These are phyloP conservation scores for Archilochus colubris DNA, from an alignment of 2,113 vertebrate genomes.

Conservation along the genomic window DNA sequence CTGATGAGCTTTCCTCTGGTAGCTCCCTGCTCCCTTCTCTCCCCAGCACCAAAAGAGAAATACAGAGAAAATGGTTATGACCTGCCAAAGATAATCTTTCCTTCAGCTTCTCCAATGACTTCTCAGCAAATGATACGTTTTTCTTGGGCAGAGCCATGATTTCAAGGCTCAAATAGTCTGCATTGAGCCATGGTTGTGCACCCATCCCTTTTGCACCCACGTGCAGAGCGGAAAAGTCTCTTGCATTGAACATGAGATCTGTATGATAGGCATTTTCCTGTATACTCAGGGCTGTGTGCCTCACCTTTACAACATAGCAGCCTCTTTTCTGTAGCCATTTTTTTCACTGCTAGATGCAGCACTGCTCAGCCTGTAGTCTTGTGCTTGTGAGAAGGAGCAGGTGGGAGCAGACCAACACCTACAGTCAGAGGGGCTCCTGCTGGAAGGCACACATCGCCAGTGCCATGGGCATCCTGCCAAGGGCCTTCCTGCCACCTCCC, in stretches of 20 bases:
- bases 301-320: neutral
- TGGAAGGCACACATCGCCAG: accelerated
- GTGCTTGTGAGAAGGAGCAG: neutral
- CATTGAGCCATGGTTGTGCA: neutral
- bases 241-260: neutral
- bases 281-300: neutral
- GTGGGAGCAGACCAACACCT: neutral
- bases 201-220: neutral
- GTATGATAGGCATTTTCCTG: neutral
- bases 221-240: neutral
- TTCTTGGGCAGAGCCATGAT: neutral
- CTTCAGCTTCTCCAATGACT: neutral
- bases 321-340: neutral
- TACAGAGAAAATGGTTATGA: neutral
- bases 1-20: neutral
- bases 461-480: neutral
- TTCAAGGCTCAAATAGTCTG: neutral
- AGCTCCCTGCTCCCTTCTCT: neutral
- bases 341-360: neutral
- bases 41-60: neutral
- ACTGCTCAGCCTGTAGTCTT: neutral
- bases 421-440: neutral
- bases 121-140: accelerated
- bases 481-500: neutral
- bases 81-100: neutral